phyloP scores from a whole-genome alignment of 1,140 invertebrate species.

The Zaprionus vittiger region DNA sequence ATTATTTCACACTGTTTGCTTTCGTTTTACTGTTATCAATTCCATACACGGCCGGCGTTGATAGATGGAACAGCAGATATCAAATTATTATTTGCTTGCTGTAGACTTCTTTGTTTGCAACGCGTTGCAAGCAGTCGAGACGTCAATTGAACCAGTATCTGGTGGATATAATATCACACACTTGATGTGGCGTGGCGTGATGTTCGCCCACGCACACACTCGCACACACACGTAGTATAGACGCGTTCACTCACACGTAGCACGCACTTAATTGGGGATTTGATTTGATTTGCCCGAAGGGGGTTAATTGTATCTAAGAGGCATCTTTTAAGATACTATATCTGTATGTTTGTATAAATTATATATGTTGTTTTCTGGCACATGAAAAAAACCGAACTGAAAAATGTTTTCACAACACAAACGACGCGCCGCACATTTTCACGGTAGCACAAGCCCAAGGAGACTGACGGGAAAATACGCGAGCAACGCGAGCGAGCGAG shows the following conservation, averaged over 20 bases:
- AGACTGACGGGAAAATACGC: conserved; percentile 74
- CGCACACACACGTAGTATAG: conserved; percentile 1
- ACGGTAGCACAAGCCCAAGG: conserved; percentile 82
- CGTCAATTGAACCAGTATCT: conserved; percentile 47
- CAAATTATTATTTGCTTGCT: not conserved
- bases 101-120: conserved; percentile 1
- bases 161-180: conserved; percentile 33
- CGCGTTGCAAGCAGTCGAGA: conserved; percentile 27
- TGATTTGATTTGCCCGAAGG: conserved; percentile 10
- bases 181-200: conserved; percentile 32
- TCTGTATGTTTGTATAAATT: conserved; percentile 27
- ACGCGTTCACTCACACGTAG: conserved; percentile 2
- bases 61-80: not conserved
- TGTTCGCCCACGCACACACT: conserved; percentile 56
- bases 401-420: conserved; percentile 45
- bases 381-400: conserved; percentile 10
- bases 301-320: conserved; percentile 24
- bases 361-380: conserved; percentile 8
- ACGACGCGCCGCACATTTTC: conserved; percentile 77
- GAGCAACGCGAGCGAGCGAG: conserved; percentile 44
- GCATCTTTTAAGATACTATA: conserved; percentile 40
- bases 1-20: not conserved
- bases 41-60: not conserved
- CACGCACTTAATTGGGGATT: conserved; percentile 8
- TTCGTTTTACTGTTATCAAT: conserved; percentile 1